A percentile compares a stretch with the other conserved stretches of the same genome.
These are phyloP conservation scores for Philereme vetulata DNA, from an alignment of 2,888 invertebrate species.

Conservation along the genomic window DNA sequence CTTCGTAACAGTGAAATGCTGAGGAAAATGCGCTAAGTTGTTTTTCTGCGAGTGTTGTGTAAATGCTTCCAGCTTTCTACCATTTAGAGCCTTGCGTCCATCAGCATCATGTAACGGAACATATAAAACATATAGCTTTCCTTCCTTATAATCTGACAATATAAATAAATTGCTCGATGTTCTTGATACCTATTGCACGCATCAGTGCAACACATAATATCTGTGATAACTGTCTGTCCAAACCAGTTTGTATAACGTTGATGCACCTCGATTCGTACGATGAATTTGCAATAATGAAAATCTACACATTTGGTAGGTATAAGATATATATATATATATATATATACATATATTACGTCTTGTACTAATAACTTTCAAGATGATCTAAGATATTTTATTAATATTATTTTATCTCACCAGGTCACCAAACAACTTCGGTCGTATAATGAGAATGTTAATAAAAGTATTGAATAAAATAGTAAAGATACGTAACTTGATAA, in stretches of 20 bases:
- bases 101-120: constrained; percentile 14
- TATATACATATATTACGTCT: no score
- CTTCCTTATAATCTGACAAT: constrained; percentile 18
- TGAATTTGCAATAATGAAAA: no score
- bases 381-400: no score
- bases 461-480: no score
- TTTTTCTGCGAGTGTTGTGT: constrained; percentile 48
- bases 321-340: no score
- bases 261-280: neutral
- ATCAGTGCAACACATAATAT: neutral
- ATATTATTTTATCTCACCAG: no score
- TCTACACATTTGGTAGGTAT: no score
- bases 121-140: constrained; percentile 15
- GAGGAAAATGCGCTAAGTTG: constrained; percentile 18
- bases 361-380: no score
- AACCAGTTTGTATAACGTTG: neutral
- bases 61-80: constrained; percentile 53
- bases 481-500: no score
- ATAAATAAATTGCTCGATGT: constrained; percentile 5
- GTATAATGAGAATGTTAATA: no score
- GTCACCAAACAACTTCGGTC: no score
- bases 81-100: constrained; percentile 28
- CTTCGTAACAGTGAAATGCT: constrained; percentile 32
- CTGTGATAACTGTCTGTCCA: neutral
- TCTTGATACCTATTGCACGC: neutral